Evolutionary conservation across 2,888 invertebrate species (phyloP), one percentile per base, ranked within the genome.

Genomic region (Autographa gamma): DNA sequence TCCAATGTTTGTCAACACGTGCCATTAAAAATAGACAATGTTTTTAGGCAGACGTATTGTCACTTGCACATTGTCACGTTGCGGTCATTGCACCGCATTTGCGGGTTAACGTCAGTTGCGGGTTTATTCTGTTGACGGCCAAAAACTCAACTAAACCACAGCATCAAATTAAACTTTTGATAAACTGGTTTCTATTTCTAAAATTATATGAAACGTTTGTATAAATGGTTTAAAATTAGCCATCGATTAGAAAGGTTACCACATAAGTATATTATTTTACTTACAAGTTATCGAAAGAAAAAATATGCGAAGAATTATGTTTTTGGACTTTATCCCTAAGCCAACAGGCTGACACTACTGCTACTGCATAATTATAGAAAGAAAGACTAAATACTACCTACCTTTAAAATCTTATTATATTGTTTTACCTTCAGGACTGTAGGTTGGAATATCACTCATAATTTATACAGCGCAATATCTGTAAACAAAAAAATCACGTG

Each of bases 371-470:
- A 4, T 5, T 43, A 16, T 43, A 43, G 43, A 5, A 16, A 43
- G 6, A 0, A 1, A 38, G 4, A 38, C 38, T 5, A 38, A 1
- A 25, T 11, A 19, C 41, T 5, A 41, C 25, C 16, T 25, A 41
- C 43, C 41, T 61, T 19, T 43, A 19, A 19, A 19, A 14, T 2
- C 14, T 31, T 18, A 48, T n/a, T n/a, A 9, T 9, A 61, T 52
- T n/a, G 25, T 11, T 68, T 79, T 72, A 86, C 86, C 85, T 82
- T 79, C 80, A n/a, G 84, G 84, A n/a, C 83, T 77, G 67, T 88
- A 85, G 5, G 67, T 58, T 38, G 77, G 66, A 19, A 85, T 62
- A 56, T 80, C 80, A 79, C 77, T 58, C 84, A 83, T 84, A 76
- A 76, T 73, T 67, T 76, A 18, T 16, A 19, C 2, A 43, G 13